Percentiles rank a stretch among this genome's conserved stretches.
Conservation (phyloP, 2,113 vertebrate species). For the Lophura nycthemera region DNA sequence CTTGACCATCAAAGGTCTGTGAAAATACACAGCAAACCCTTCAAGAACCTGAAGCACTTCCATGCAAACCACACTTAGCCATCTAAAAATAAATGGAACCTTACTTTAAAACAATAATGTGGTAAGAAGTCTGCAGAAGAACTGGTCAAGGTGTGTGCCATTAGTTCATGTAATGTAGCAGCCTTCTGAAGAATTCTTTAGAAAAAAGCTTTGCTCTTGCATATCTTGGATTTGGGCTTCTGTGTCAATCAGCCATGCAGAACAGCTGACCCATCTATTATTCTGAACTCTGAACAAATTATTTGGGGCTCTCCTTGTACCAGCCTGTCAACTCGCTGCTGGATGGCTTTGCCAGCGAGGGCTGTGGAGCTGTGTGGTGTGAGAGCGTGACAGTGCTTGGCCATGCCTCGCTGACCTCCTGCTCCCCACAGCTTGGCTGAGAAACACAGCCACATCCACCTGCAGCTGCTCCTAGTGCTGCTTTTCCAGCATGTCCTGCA, state of each 20-base stretch:
- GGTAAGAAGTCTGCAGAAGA: neutral
- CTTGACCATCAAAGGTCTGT: neutral
- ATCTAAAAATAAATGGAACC: neutral
- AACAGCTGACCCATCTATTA: neutral
- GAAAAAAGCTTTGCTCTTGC: neutral
- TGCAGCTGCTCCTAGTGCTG: neutral
- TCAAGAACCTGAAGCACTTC: neutral
- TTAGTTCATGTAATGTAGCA: neutral
- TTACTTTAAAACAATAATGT: neutral
- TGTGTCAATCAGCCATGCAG: neutral
- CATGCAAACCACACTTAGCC: neutral
- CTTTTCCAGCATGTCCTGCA: neutral
- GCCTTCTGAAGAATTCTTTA: neutral
- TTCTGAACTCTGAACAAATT: neutral
- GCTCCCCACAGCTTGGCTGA: fast-evolving
- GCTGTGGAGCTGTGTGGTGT: fast-evolving
- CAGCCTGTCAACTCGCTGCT: neutral
- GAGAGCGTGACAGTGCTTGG: neutral
- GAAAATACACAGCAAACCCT: neutral
- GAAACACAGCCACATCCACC: neutral
- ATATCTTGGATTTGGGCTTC: neutral
- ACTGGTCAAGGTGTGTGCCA: neutral
- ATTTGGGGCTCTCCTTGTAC: neutral
- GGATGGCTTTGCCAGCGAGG: neutral
- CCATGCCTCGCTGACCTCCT: neutral